Conservation (phyloP, 2,888 invertebrate genomes). For the Nineta flava region DNA sequence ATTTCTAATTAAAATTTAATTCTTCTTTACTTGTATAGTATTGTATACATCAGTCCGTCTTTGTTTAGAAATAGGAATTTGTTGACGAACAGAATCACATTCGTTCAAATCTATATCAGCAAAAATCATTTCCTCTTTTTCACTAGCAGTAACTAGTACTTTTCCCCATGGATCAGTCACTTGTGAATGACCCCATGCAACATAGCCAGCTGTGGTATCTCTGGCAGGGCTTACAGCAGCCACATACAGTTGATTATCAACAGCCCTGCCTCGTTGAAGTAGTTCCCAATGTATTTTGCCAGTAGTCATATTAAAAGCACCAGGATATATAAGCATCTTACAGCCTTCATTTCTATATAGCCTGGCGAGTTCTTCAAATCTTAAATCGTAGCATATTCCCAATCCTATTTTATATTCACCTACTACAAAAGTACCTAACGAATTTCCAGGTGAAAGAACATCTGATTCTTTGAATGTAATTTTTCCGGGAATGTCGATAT, state of each 20-base stretch:
- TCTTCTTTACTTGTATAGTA: background rate
- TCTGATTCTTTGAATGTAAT: constrained; percentile 90
- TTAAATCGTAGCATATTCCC: constrained; percentile 88
- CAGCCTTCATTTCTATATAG: constrained; percentile 59
- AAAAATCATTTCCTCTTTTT: constrained; percentile 51
- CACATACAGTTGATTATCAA: constrained; percentile 81
- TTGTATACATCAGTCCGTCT: constrained; percentile 28
- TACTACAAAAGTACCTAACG: constrained; percentile 54
- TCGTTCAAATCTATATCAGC: constrained; percentile 59
- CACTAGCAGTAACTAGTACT: constrained; percentile 51
- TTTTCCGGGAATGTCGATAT: constrained; percentile 85
- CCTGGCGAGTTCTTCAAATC: constrained; percentile 80
- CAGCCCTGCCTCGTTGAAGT: constrained; percentile 62
- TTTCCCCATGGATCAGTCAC: constrained; percentile 74
- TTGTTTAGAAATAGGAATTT: constrained; percentile 68
- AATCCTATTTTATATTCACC: constrained; percentile 62
- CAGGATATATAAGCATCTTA: constrained; percentile 77
- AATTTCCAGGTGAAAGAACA: constrained; percentile 57
- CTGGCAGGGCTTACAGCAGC: constrained; percentile 74
- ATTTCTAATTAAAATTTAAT: background rate
- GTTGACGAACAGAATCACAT: constrained; percentile 60
- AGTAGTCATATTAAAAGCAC: constrained; percentile 92
- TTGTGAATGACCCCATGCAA: constrained; percentile 80
- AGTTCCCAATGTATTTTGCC: constrained; percentile 90
- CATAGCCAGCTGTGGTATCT: constrained; percentile 51